Base-by-base conservation (phyloP, 2,797 vertebrate species). In the Ctenopoma multispine region DNA sequence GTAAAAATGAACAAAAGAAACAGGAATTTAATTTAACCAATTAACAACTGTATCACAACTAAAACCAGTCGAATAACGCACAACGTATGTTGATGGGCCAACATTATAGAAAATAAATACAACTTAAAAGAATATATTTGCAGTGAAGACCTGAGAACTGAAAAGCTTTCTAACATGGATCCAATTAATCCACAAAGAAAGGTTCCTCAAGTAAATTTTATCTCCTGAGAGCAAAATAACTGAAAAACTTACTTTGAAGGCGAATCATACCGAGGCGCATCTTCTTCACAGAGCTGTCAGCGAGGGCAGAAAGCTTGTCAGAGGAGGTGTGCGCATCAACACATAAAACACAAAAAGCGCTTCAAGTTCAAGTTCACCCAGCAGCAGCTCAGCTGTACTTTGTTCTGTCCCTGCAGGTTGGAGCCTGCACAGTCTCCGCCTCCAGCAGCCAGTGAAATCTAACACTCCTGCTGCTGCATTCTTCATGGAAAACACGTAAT, bases 211-310 rank as follows among this genome's bases (percentile, higher is more conserved):
- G 1, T 24, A 2, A 3, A 13, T 44, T 65, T 4, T 53, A n/a
- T n/a, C 2, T 3, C 4, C 17, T 2, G 5, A 71, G 57, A 23
- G 1, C 11, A 34, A 72, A 0, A 62, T 0, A 49, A 63, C 0
- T 17, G 48, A 14, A 59, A 1, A 54, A 92, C 94, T 95, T 89
- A 95, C 95, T 77, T 9, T 82, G 86, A n/a, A 93, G 43, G 20
- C 90, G 77, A 74, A 74, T 67, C 91, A 93, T 79, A 4, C 78
- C 51, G 49, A 67, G 48, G 15, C 17, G 63, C 85, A 81, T 87
- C 79, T 48, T 58, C 54, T 51, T 58, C 54, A 6, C 49, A 3
- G 63, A 0, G 76, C 48, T 53, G 72, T 18, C 46, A 60, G 80
- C n/a, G n/a, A n/a, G n/a, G n/a, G n/a, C n/a, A n/a, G n/a, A n/a